Evolutionary conservation across 64 coral and sea anemone species (phyloP).

Genomic region (Dendrophyllia cribrosa): DNA sequence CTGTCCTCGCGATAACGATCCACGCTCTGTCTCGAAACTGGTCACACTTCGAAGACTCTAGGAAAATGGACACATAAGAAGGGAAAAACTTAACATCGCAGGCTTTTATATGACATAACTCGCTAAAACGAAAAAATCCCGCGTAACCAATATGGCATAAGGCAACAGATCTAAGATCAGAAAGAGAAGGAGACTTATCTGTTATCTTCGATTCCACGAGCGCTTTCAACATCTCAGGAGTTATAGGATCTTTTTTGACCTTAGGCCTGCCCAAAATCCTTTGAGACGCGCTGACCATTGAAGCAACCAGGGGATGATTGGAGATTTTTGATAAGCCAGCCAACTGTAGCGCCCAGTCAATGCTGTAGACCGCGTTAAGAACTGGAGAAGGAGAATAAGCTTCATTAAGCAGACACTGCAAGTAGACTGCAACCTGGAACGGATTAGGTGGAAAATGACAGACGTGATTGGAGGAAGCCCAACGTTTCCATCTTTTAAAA

Average conservation of each 20-base stretch:
- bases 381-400: neutral
- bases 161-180: constrained; percentile 15
- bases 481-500: no score
- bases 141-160: constrained; percentile 55
- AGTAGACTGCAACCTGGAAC: no score
- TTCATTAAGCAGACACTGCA: no score
- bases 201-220: constrained; percentile 15
- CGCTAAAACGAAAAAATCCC: constrained; percentile 68
- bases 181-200: constrained; percentile 44
- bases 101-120: constrained; percentile 43
- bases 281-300: no score
- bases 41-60: no score
- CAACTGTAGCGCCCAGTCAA: neutral
- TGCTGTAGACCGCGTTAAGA: neutral
- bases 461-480: no score
- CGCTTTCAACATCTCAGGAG: constrained; percentile 27
- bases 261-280: constrained; percentile 26
- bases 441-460: no score
- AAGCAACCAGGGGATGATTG: no score
- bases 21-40: no score
- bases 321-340: no score
- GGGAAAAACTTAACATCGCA: constrained; percentile 6
- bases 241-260: constrained; percentile 56
- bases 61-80: constrained; percentile 56
- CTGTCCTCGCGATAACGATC: no score